Conservation (phyloP, 2,797 vertebrate genomes). For the Intellagama lesueurii region DNA sequence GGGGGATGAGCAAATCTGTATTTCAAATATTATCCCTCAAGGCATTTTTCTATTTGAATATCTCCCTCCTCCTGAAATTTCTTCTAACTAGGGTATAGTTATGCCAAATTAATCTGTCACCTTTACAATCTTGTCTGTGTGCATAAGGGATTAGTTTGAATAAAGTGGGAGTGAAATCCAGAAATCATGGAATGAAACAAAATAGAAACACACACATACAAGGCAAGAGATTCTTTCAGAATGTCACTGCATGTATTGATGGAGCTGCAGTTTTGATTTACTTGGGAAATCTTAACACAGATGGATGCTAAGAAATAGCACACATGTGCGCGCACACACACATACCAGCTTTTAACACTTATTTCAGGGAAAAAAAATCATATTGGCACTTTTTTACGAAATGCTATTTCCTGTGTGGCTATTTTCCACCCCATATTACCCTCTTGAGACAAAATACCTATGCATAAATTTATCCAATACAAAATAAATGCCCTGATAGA, state of each 20-base stretch:
- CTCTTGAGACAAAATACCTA: background rate
- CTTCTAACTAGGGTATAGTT: background rate
- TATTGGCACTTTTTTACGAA: slow-evolving; percentile 5
- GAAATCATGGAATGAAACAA: slow-evolving; percentile 6
- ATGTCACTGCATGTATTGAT: background rate
- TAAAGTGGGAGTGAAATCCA: background rate
- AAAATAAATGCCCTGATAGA: background rate
- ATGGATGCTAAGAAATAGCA: background rate
- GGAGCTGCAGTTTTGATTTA: background rate
- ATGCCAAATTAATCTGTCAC: slow-evolving; percentile 19
- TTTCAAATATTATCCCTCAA: slow-evolving; percentile 28
- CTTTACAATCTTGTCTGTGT: background rate
- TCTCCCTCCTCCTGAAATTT: slow-evolving; percentile 6
- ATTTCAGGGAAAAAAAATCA: slow-evolving; percentile 16
- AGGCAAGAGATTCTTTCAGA: background rate
- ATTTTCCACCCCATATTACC: background rate
- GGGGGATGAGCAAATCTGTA: background rate
- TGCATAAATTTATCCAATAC: background rate
- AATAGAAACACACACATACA: too few relatives aligned
- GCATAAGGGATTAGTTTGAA: slow-evolving; percentile 1
- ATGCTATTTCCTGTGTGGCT: slow-evolving; percentile 13
- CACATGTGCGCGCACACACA: too few relatives aligned
- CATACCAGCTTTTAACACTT: background rate
- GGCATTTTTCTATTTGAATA: slow-evolving; percentile 1
- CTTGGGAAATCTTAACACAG: background rate